phyloP scores from a whole-genome alignment of 2,888 invertebrate species.

The Lottia scabra region DNA sequence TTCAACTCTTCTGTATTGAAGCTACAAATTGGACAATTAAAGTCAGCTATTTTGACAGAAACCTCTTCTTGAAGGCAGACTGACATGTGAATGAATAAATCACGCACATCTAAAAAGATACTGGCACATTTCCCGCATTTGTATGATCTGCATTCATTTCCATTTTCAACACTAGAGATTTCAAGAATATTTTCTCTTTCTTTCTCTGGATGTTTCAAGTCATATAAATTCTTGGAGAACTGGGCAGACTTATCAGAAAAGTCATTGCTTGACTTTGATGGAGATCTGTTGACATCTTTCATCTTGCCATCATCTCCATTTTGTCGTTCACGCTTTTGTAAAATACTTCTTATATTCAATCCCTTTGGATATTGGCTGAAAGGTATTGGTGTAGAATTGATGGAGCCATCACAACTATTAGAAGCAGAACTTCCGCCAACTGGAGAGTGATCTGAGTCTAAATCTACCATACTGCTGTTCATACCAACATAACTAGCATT shows the following conservation, averaged over 20 bases:
- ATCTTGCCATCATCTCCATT: neutral
- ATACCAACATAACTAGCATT: neutral
- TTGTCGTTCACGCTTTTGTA: neutral
- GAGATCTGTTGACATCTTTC: neutral
- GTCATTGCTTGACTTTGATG: neutral
- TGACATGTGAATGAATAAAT: neutral
- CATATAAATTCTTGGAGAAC: neutral
- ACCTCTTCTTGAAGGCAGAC: neutral
- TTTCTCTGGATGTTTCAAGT: neutral
- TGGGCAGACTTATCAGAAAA: neutral
- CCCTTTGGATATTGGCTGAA: neutral
- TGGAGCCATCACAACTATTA: neutral
- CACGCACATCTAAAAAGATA: neutral
- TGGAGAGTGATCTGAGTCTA: neutral
- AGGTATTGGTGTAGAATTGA: neutral
- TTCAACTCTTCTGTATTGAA: constrained; percentile 31
- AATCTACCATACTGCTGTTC: neutral
- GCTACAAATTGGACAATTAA: constrained; percentile 31
- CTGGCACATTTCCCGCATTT: neutral
- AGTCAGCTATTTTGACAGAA: constrained; percentile 8
- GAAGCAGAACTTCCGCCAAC: neutral
- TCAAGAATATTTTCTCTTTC: neutral
- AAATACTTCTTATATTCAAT: neutral
- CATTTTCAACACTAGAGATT: neutral
- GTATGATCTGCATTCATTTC: neutral